Base-by-base conservation (phyloP, 2,888 invertebrate genomes). In the Drosophila testacea region DNA sequence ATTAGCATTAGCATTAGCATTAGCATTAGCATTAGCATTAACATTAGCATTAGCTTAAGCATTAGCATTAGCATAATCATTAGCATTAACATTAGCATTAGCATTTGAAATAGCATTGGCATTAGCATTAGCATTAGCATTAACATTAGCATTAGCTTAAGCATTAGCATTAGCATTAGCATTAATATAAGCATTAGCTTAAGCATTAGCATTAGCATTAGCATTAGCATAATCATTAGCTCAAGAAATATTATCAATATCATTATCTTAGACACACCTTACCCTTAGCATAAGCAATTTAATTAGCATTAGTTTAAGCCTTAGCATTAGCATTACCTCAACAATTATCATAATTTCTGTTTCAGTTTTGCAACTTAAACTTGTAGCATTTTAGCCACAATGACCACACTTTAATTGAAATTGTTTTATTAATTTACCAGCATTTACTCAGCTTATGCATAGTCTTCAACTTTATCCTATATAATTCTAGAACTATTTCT, bases 121-220 rank as follows among this genome's bases (percentile, higher is more conserved):
- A 22, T 42, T 22, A 22, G 10, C 10, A 10, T 42, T 22, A 10
- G 4, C 42, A 42, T 22, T 42, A 13, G 13, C 30, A 30, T 30
- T 9, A 30, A 9, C 30, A 30, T 30, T 30, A 46, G 7, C 30
- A 30, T 46, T 7, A 47, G 13, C 47, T 13, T 47, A 13, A 47
- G 9, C 30, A 30, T 47, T 13, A 47, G 13, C 30, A 28, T 28
- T 28, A 46, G n/a, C 44, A 28, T 46, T 28, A 28, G 6, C 46
- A 46, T 46, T 46, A 28, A 7, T n/a, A 44, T 30, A 13, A 30
- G 30, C 28, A 46, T 46, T 46, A n/a, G 6, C 44, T n/a, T 44
- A n/a, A 44, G 44, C 27, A 44, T 27, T 44, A 44, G 44, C 27
- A 44, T 44, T 44, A 44, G 27, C 27, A 27, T 44, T 44, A n/a